phyloP scores from a whole-genome alignment of 2,888 invertebrate species.

The Polydrusus tereticollis region DNA sequence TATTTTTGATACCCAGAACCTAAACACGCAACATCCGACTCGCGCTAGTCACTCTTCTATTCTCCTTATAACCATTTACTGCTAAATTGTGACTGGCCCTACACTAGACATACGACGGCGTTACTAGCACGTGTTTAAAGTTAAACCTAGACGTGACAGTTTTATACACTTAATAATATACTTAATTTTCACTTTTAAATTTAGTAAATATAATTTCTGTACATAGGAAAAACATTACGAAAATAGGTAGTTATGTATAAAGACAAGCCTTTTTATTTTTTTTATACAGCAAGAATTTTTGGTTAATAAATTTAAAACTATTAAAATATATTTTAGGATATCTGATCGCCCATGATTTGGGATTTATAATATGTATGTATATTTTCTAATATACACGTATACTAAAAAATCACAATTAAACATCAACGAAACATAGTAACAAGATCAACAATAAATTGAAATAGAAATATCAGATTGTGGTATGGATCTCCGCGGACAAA shows the following conservation, averaged over 20 bases:
- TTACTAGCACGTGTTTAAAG: not conserved
- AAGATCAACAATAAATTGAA: not conserved
- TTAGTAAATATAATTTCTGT: slow-evolving; percentile 22
- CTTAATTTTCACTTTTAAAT: slow-evolving; percentile 2
- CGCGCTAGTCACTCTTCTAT: not conserved
- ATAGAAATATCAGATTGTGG: too few relatives aligned
- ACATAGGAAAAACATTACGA: slow-evolving; percentile 24
- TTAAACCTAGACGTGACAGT: not conserved
- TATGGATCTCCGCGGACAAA: too few relatives aligned
- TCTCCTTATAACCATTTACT: not conserved
- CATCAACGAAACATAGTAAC: not conserved
- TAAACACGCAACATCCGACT: not conserved
- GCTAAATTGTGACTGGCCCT: slow-evolving; percentile 11
- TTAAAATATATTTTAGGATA: slow-evolving; percentile 1
- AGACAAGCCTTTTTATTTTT: slow-evolving; percentile 7
- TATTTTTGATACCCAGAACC: too few relatives aligned
- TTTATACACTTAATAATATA: not conserved
- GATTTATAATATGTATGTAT: not conserved
- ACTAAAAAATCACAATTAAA: not conserved
- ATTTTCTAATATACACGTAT: not conserved
- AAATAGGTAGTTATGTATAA: slow-evolving; percentile 31
- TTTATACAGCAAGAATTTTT: slow-evolving; percentile 2
- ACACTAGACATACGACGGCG: not conserved
- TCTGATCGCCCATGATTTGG: not conserved
- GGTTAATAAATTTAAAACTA: slow-evolving; percentile 2